A percentile compares a stretch with the other conserved stretches of the same genome.
phyloP scores from a whole-genome alignment of 2,888 invertebrate species.

The Geophilus truncorum region DNA sequence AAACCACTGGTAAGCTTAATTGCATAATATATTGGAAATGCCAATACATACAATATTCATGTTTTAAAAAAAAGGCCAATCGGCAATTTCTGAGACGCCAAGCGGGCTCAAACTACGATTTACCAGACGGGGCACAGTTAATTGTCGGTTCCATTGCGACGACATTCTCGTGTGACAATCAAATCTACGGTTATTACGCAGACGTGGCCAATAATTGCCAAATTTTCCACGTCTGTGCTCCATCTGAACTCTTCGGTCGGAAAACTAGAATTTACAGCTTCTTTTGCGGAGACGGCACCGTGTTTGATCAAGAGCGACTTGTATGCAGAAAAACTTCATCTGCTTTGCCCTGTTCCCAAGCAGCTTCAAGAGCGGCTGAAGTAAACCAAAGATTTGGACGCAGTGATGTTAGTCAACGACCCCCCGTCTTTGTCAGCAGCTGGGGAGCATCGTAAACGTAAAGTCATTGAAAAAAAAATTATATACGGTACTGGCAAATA shows the following conservation, averaged over 20 bases:
- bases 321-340: background rate
- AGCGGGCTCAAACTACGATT: background rate
- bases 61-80: too few relatives aligned
- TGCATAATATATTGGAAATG: too few relatives aligned
- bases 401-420: too few relatives aligned
- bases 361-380: background rate
- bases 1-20: too few relatives aligned
- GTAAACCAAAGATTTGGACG: too few relatives aligned
- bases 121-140: background rate
- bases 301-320: background rate
- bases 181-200: background rate
- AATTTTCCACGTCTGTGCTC: background rate
- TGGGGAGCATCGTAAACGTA: too few relatives aligned
- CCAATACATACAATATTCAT: too few relatives aligned
- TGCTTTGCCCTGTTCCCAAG: background rate
- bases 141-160: background rate
- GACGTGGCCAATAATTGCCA: background rate
- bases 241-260: background rate
- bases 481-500: too few relatives aligned
- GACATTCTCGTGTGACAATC: background rate
- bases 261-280: background rate
- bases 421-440: too few relatives aligned
- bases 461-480: too few relatives aligned
- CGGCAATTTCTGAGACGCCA: too few relatives aligned
- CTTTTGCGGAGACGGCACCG: background rate